These are phyloP conservation scores for Adelges cooleyi DNA, from an alignment of 1,140 invertebrate genomes.

Conservation along the genomic window DNA sequence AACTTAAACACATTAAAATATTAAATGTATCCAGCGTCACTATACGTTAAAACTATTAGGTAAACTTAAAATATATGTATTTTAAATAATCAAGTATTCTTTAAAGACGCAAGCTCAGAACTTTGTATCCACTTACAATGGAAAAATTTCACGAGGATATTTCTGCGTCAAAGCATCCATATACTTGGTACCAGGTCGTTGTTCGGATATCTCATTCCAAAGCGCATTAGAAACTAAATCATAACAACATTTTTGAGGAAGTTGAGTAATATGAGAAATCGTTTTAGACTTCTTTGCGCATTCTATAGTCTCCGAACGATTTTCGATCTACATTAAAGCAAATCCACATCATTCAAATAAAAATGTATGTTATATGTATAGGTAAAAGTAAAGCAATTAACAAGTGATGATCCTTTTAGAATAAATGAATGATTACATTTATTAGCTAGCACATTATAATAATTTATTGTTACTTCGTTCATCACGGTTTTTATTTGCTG, in stretches of 20 bases:
- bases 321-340: not conserved
- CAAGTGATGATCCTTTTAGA: no score
- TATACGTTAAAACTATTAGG: no score
- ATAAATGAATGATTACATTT: no score
- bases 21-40: no score
- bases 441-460: no score
- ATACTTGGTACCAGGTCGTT: constrained; percentile 1
- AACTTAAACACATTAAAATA: no score
- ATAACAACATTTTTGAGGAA: constrained; percentile 8
- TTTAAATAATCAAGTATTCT: no score
- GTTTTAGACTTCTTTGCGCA: not conserved
- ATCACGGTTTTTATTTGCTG: not conserved
- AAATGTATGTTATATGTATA: no score
- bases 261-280: not conserved
- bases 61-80: no score
- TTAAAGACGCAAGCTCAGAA: no score
- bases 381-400: no score
- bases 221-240: not conserved
- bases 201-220: constrained; percentile 11
- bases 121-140: not conserved
- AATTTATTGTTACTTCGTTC: not conserved
- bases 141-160: not conserved
- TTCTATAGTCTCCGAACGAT: not conserved
- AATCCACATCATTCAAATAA: no score
- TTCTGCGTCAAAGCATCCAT: not conserved